phyloP scores from a whole-genome alignment of 2,888 invertebrate genomes.

The Gymnocheta viridis region DNA sequence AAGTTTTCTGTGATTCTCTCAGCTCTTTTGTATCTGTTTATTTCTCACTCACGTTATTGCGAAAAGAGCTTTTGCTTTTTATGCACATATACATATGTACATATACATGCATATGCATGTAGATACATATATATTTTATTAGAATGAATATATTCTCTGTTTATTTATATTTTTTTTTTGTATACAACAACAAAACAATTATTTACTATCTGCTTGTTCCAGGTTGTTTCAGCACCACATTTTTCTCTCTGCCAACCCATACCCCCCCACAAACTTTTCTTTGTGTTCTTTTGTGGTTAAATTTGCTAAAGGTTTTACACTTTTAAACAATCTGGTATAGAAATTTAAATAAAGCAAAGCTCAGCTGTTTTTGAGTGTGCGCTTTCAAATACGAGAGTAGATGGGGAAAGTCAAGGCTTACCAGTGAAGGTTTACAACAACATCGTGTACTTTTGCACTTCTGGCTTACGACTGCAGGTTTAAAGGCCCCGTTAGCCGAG shows the following conservation, averaged over 20 bases:
- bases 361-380: constrained; percentile 62
- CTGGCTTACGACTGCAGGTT: too few relatives aligned
- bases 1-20: constrained; percentile 8
- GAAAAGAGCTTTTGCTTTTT: constrained; percentile 45
- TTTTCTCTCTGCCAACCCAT: too few relatives aligned
- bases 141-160: constrained; percentile 49
- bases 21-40: constrained; percentile 3
- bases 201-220: constrained; percentile 35
- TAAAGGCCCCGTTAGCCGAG: too few relatives aligned
- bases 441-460: too few relatives aligned
- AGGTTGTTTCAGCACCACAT: too few relatives aligned
- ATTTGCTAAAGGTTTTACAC: background rate
- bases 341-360: constrained; percentile 56
- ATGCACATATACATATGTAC: background rate
- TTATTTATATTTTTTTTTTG: constrained; percentile 58
- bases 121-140: background rate
- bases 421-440: background rate
- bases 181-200: background rate
- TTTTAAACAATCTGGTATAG: background rate
- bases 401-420: background rate
- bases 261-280: constrained; percentile 11
- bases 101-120: background rate
- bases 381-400: constrained; percentile 26
- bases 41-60: background rate
- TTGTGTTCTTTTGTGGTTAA: constrained; percentile 25